These are phyloP conservation scores for Gymnarchus niloticus DNA, from an alignment of 2,113 vertebrate species.

Conservation along the genomic window DNA sequence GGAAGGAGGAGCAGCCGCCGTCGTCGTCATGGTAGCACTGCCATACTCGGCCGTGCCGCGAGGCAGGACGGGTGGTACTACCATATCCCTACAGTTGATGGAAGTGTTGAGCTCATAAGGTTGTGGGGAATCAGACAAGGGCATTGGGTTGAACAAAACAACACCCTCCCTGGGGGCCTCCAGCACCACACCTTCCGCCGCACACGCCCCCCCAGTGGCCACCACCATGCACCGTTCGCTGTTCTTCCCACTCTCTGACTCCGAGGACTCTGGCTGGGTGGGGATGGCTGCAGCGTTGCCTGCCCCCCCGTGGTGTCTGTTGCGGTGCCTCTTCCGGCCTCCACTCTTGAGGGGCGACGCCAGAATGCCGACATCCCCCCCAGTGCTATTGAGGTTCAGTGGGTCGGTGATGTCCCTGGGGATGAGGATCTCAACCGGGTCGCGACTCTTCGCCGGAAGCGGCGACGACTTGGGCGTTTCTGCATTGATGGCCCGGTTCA, in stretches of 20 bases:
- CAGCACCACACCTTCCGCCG: constrained; percentile 37
- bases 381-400: constrained; percentile 77
- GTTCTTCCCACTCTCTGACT: constrained; percentile 49
- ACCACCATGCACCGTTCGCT: constrained; percentile 45
- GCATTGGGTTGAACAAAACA: constrained; percentile 35
- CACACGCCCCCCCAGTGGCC: not conserved
- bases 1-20: constrained; percentile 57
- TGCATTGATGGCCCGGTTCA: constrained; percentile 80
- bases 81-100: constrained; percentile 64
- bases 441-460: constrained; percentile 73
- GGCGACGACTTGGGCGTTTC: constrained; percentile 92
- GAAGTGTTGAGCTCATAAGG: constrained; percentile 60
- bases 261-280: constrained; percentile 38
- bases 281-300: constrained; percentile 42
- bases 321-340: constrained; percentile 73
- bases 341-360: constrained; percentile 71
- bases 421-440: constrained; percentile 88
- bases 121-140: constrained; percentile 46
- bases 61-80: constrained; percentile 46
- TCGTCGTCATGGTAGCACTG: constrained; percentile 50
- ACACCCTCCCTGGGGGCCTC: constrained; percentile 61
- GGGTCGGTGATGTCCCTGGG: constrained; percentile 89
- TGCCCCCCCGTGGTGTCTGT: constrained; percentile 58
- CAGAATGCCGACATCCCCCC: constrained; percentile 61
- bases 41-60: constrained; percentile 55